Evolutionary conservation across 2,888 invertebrate genomes (phyloP), one percentile per base, ranked within the genome.

Genomic region (Cacoxenus indagator): DNA sequence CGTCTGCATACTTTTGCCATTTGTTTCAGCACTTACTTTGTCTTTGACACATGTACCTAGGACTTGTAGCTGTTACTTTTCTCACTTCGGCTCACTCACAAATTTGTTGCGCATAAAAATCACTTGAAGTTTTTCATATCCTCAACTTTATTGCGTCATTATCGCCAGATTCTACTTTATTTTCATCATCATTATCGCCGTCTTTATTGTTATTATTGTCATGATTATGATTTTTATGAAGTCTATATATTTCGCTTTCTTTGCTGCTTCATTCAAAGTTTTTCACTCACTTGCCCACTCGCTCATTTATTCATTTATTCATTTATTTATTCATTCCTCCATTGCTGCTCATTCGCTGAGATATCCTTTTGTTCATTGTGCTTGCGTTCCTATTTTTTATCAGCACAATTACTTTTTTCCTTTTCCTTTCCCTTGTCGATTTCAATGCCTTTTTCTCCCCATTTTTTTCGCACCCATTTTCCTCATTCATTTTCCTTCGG

Each of bases 241-340:
- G 80, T 80, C 76, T 78, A 80, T 78, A 78, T 79, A 73, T 76
- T 77, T 80, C 11, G 14, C 14, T 55, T 11, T 8, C 26, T 55
- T 26, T 55, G 14, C 24, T n/a, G 14, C 26, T 55, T 24, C 17
- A 19, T 29, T 24, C 61, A 62, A 62, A 62, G 61, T 43, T 43
- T 43, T 62, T 62, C 45, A n/a, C 27, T 57, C 43, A 57, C 31
- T 46, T 65, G 22, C 17, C 31, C 69, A 59, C 17, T 55, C 68
- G 69, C 65, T 68, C 77, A 65, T 26, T 70, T 69, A 70, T 22
- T 65, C 69, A 65, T 57, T 68, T 66, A 68, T 54, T 70, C 70
- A 68, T 54, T 55, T 65, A 67, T 70, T 67, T 57, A 68, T 48
- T 67, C 68, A 51, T 45, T 51, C 14, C n/a, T 46, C 48, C 31